Evolutionary conservation across 2,797 vertebrate species (phyloP).

Genomic region (Takifugu rubripes): DNA sequence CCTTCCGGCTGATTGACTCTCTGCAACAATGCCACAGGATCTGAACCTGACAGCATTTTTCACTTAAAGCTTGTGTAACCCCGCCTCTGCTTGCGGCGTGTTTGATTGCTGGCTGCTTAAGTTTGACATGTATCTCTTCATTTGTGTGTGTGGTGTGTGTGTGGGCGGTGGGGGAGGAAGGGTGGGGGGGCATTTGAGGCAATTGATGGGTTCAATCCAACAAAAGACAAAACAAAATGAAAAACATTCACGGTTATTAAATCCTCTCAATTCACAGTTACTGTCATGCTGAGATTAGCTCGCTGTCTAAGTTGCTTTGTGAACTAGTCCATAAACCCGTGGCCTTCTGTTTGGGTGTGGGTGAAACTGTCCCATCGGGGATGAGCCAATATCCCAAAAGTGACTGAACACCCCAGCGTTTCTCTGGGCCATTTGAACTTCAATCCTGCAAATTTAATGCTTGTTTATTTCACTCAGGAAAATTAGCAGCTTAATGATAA

Average conservation of each 20-base stretch:
- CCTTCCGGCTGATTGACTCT: conserved; percentile 12
- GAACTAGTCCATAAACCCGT: conserved; percentile 1
- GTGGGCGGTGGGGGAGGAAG: background rate
- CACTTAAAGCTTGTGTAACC: conserved; percentile 10
- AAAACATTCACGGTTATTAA: background rate
- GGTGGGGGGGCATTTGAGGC: background rate
- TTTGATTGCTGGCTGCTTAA: conserved; percentile 20
- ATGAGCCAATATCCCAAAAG: conserved; percentile 14
- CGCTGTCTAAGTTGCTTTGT: conserved; percentile 13
- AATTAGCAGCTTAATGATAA: too few species aligned
- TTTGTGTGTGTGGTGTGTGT: conserved; percentile 4
- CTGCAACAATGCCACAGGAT: background rate
- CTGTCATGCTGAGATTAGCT: conserved; percentile 2
- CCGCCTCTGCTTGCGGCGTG: background rate
- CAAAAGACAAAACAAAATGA: background rate
- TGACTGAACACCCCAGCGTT: conserved; percentile 15
- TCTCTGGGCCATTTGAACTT: conserved; percentile 27
- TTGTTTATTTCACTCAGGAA: too few species aligned
- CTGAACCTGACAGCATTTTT: background rate
- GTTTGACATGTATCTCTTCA: conserved; percentile 14
- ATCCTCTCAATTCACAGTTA: conserved; percentile 4
- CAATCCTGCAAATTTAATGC: too few species aligned
- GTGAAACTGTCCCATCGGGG: background rate
- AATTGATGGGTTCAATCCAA: conserved; percentile 8
- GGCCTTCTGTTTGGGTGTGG: background rate